Evolutionary conservation across 1,140 invertebrate genomes (phyloP), one percentile per base, ranked within the genome.

Genomic region (Eufriesea mexicana): DNA sequence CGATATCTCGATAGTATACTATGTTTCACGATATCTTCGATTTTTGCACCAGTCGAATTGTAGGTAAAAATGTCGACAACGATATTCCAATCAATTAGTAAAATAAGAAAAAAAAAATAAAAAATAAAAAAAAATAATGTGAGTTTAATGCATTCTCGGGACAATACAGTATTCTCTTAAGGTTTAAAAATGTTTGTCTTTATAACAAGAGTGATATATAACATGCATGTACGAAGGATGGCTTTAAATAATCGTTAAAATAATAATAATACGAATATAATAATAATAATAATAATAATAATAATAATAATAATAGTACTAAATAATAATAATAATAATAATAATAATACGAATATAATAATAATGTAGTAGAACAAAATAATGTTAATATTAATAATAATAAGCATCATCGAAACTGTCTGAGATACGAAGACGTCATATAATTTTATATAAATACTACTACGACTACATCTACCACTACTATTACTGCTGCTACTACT

Each of bases 391-490:
- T 51, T 78, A 59, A 51, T 83, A 79, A 70, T 64, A 42, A 57
- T 9, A 20, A 47, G 16, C 51, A 59, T 79, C 54, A 14, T 66
- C n/a, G 25, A 54, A 45, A 14, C 35, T 49, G n/a, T 35, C 71
- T 42, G 23, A 49, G 2, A n/a, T 14, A 23, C 8, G 61, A 73
- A 74, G 49, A 67, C 18, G 16, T 42, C 42, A 47, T 80, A 75
- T 51, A 67, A 25, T 82, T 71, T 70, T 47, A 45, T 80, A 89
- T 89, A 88, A 88, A 86, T 89, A 89, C 62, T 86, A 84, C 73
- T 61, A 81, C 35, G 4, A 35, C 35, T 35, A 35, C 35, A 35
- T 35, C 35, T 35, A 35, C 35, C 1, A 35, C 35, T 35, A 35
- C 35, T 35, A 35, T 35, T 35, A 35, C 35, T 35, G 35, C 35